Evolutionary conservation across 1,140 invertebrate genomes (phyloP), one percentile per base, ranked within the genome.

Genomic region (Anastatus disparis): DNA sequence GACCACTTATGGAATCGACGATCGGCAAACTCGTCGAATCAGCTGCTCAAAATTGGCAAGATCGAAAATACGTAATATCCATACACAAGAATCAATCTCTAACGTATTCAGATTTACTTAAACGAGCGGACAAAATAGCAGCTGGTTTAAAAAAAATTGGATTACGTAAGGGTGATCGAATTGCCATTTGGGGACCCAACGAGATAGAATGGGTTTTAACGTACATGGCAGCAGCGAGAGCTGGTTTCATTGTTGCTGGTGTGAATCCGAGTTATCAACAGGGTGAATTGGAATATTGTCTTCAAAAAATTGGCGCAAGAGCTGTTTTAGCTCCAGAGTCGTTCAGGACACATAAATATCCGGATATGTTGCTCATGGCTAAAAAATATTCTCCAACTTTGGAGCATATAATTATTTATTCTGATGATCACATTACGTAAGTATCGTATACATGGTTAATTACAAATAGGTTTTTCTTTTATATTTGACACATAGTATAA

Each of bases 141-240:
- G 92, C 92, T 15, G 94, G 94, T 1, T 86, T 99, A 0, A 80
- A 91, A 44, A 89, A 89, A 26, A 78, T 97, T 12, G 96, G 96
- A 0, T 80, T 98, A 12, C 79, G 91, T 69, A 89, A 86, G 56
- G 95, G 95, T 0, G 97, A 99, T 78, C 82, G 93, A 8, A 75
- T 99, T 2, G 97, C 93, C 0, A 87, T 99, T 13, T 98, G 94
- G 93, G 91, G 92, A 0, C 95, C 96, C 0, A 99, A 98, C 84
- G 0, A 53, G 3, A 13, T 56, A 22, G 24, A 71, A 2, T 99
- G 96, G 96, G 87, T 93, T 4, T 77, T 97, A 0, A 87, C 90
- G 0, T 89, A 93, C 75, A 87, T 95, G 72, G 96, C 92, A 1
- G 91, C 93, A 4, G 90, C 92, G 0, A 91, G 95, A 73, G 90